phyloP scores from a whole-genome alignment of 2,797 vertebrate species.

The Malacoraja senta region DNA sequence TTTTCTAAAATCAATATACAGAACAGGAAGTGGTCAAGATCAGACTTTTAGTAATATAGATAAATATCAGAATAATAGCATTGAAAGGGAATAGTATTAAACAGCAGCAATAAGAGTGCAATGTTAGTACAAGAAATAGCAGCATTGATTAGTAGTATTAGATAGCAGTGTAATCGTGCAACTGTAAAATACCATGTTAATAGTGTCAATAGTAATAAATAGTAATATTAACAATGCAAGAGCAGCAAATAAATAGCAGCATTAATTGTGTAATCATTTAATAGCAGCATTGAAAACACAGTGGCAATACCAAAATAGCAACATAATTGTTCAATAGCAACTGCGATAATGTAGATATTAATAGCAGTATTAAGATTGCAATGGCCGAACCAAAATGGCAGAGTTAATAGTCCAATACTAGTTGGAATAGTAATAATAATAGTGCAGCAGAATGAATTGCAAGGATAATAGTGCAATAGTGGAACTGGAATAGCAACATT shows the following conservation, averaged over 20 bases:
- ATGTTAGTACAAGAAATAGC: too few relatives aligned
- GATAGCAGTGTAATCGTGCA: too few relatives aligned
- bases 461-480: too few relatives aligned
- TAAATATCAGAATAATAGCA: too few relatives aligned
- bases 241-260: not conserved
- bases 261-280: not conserved
- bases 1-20: too few relatives aligned
- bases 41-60: too few relatives aligned
- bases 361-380: not conserved
- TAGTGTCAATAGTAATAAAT: not conserved
- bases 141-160: too few relatives aligned
- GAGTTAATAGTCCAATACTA: too few relatives aligned
- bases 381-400: not conserved
- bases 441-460: not conserved
- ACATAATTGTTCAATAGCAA: not conserved
- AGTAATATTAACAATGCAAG: not conserved
- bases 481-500: not conserved
- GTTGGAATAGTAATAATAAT: not conserved
- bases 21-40: too few relatives aligned
- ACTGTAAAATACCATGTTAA: too few relatives aligned
- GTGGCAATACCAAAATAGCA: not conserved
- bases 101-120: too few relatives aligned
- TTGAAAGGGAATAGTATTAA: too few relatives aligned
- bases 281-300: not conserved
- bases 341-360: not conserved